These are phyloP conservation scores for Theretra japonica DNA, from an alignment of 2,888 invertebrate species.

Conservation along the genomic window DNA sequence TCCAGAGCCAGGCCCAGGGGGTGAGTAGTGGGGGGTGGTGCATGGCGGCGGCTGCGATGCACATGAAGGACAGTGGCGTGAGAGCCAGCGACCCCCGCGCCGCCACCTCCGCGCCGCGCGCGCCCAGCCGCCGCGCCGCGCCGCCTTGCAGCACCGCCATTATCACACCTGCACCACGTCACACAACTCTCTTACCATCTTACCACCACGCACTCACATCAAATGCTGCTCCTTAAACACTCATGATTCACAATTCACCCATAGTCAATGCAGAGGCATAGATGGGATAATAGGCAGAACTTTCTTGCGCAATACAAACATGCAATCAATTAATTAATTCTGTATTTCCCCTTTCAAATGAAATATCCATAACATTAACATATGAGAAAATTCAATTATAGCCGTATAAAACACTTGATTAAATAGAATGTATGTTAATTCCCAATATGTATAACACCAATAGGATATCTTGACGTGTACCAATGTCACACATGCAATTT, in stretches of 20 bases:
- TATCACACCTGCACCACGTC: constrained; percentile 83
- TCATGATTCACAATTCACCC: too few relatives aligned
- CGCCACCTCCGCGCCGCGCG: constrained; percentile 88
- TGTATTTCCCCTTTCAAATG: too few relatives aligned
- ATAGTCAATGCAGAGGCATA: too few relatives aligned
- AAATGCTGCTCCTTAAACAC: too few relatives aligned
- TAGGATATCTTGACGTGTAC: background rate
- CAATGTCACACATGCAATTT: background rate
- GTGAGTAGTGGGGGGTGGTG: constrained; percentile 64
- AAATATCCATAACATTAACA: too few relatives aligned
- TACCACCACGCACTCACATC: too few relatives aligned
- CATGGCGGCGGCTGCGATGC: constrained; percentile 89
- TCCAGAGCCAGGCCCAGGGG: constrained; percentile 86
- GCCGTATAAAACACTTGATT: too few relatives aligned
- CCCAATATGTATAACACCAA: background rate
- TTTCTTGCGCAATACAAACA: too few relatives aligned
- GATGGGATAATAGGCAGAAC: too few relatives aligned
- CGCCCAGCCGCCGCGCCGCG: constrained; percentile 91
- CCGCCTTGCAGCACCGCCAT: constrained; percentile 97
- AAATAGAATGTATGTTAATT: too few relatives aligned
- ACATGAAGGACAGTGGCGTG: constrained; percentile 93
- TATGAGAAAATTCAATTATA: too few relatives aligned
- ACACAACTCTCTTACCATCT: background rate
- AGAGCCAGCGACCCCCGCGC: constrained; percentile 91
- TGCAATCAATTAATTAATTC: too few relatives aligned